phyloP scores from a whole-genome alignment of 2,888 invertebrate species.

The Meta bourneti region DNA sequence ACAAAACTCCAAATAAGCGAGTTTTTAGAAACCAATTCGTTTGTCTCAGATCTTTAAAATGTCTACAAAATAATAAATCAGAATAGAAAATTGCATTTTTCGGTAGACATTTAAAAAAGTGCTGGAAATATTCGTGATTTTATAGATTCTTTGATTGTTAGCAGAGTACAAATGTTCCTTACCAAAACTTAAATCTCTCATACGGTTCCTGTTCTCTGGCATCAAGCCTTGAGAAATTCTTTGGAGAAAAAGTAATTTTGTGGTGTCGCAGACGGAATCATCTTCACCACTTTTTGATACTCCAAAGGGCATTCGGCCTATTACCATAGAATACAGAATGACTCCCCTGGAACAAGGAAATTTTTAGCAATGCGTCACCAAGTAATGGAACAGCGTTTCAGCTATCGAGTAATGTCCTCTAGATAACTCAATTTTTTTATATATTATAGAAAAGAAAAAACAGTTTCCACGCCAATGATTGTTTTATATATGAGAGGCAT shows the following conservation, averaged over 20 bases:
- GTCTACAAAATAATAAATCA: no score
- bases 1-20: background rate
- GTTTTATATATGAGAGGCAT: no score
- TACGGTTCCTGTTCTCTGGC: constrained; percentile 49
- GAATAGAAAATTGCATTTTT: background rate
- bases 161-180: background rate
- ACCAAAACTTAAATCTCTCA: constrained; percentile 50
- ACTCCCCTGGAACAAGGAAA: constrained; percentile 53
- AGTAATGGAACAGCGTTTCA: no score
- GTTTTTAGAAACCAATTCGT: no score
- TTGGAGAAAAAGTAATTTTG: constrained; percentile 32
- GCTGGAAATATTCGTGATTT: background rate
- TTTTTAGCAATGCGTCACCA: no score
- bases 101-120: background rate
- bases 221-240: constrained; percentile 58
- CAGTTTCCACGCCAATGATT: no score
- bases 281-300: background rate
- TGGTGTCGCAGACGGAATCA: background rate
- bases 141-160: background rate
- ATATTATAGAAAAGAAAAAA: no score
- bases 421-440: no score
- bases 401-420: no score
- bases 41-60: no score
- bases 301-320: constrained; percentile 67
- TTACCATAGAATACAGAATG: constrained; percentile 66